Base-by-base conservation (phyloP, 2,797 vertebrate species). In the Gambelia wislizenii region DNA sequence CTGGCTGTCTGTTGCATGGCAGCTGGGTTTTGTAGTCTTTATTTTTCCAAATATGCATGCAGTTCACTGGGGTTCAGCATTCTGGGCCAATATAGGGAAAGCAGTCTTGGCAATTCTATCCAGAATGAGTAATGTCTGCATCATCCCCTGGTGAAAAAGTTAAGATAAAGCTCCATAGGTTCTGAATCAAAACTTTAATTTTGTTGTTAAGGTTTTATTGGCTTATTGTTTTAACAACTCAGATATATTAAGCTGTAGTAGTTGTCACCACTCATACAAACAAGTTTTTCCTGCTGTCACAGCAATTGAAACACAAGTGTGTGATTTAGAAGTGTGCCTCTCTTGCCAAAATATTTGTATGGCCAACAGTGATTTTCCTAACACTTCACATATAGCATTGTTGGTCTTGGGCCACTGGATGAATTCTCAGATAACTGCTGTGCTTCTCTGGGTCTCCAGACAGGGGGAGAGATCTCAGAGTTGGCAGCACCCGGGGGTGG, bases 91-190 rank as follows among this genome's bases (percentile, higher is more conserved):
- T 67, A 67, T 3, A 67, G 64, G 4, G 22, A 67, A 67, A 33
- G 64, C 4, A 67, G 30, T 33, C 33, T 36, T 70, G 10, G 30
- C 25, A n/a, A 84, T 30, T 59, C 36, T 30, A 59, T 36, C 49
- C 36, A 85, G n/a, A 75, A 42, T 72, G 74, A 91, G 79, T 83
- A 87, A 90, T 4, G 79, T 74, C 39, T 77, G 39, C 75, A 14
- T 39, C 4, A 72, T 91, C 84, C 84, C 14, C 64, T 84, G 30
- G 59, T 92, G 44, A 79, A 18, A 20, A 27, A 30, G 39, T 82
- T 18, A 92, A 91, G 74, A 81, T 2, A 67, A 75, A 86, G 44
- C 2, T 30, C 56, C 52, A 33, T 39, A 89, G 36, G 87, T 79
- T 47, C 44, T 80, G 10, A 88, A 82, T 52, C 14, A 54, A 70